Evolutionary conservation across 2,888 invertebrate species (phyloP), one percentile per base, ranked within the genome.

Genomic region (Polydrusus tereticollis): DNA sequence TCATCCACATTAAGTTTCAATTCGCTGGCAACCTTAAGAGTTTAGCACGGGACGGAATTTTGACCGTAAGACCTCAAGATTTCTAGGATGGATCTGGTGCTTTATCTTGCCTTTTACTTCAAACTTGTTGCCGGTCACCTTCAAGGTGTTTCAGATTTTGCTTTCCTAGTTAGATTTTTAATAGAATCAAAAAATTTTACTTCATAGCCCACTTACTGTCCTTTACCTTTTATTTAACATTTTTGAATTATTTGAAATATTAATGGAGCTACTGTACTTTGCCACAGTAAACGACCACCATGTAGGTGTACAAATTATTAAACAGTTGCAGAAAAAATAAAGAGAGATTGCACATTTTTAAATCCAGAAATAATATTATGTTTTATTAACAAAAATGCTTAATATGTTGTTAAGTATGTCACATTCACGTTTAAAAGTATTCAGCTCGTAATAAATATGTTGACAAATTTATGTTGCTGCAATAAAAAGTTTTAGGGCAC

Each of bases 121-220:
- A 78, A 91, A 89, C 80, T 89, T 91, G 60, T 89, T 90, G 10
- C 90, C 87, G 52, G 89, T 89, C 14, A 92, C 77, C 3, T 87
- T 87, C 7, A 93, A 72, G 38, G 87, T 87, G 78, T 91, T 89
- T 45, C 88, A 87, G 45, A 90, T 87, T 80, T 91, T 91, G 0
- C 90, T 90, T 80, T 90, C 90, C 18, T 82, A 80, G 0, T 87
- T 88, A 0, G 88, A n/a, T n/a, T n/a, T n/a, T n/a, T n/a, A n/a
- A n/a, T n/a, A n/a, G n/a, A n/a, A n/a, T n/a, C n/a, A n/a, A n/a
- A n/a, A n/a, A n/a, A n/a, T n/a, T n/a, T n/a, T n/a, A n/a, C n/a
- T n/a, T n/a, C n/a, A n/a, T n/a, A n/a, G n/a, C n/a, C n/a, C n/a
- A n/a, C n/a, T n/a, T n/a, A n/a, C n/a, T n/a, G n/a, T n/a, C n/a